Evolutionary conservation across 2,888 invertebrate genomes (phyloP).

Genomic region (Agapetus fuscipes): DNA sequence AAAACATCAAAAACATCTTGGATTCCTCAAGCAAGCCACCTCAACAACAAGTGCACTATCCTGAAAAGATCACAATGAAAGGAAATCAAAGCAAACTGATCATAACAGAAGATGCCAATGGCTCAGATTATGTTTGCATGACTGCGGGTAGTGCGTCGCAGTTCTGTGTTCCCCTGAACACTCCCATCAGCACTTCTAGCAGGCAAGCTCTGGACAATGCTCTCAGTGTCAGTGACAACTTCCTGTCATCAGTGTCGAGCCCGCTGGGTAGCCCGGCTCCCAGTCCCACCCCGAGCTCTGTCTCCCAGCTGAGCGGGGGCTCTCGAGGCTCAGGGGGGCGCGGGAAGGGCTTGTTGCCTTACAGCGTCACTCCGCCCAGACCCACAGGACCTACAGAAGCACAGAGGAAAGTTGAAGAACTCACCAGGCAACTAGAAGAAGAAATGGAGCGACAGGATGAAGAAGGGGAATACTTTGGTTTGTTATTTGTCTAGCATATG

Average conservation of each 20-base stretch:
- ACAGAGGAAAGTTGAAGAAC: slow-evolving; percentile 85
- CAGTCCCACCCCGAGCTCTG: slow-evolving; percentile 54
- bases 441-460: slow-evolving; percentile 94
- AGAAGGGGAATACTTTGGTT: slow-evolving; percentile 95
- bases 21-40: slow-evolving; percentile 25
- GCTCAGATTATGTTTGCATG: slow-evolving; percentile 78
- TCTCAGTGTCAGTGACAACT: slow-evolving; percentile 32
- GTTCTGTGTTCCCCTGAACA: slow-evolving; percentile 36
- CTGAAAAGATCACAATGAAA: background rate
- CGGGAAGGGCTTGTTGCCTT: slow-evolving; percentile 66
- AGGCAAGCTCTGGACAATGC: slow-evolving; percentile 29
- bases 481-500: slow-evolving; percentile 24
- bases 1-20: slow-evolving; percentile 34
- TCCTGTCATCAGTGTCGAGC: slow-evolving; percentile 39
- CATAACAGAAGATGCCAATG: slow-evolving; percentile 61
- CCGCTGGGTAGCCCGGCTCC: slow-evolving; percentile 50
- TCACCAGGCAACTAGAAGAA: slow-evolving; percentile 85
- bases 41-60: slow-evolving; percentile 19
- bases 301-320: slow-evolving; percentile 52
- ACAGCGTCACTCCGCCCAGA: slow-evolving; percentile 80
- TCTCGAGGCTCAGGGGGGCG: slow-evolving; percentile 40
- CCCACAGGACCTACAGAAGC: slow-evolving; percentile 87
- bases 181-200: slow-evolving; percentile 24
- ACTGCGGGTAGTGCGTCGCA: slow-evolving; percentile 53
- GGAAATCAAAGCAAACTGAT: slow-evolving; percentile 32